A percentile compares a stretch with the other conserved stretches of the same genome.
phyloP scores from a whole-genome alignment of 2,797 vertebrate genomes.

The Petrocephalus schoutedeni region DNA sequence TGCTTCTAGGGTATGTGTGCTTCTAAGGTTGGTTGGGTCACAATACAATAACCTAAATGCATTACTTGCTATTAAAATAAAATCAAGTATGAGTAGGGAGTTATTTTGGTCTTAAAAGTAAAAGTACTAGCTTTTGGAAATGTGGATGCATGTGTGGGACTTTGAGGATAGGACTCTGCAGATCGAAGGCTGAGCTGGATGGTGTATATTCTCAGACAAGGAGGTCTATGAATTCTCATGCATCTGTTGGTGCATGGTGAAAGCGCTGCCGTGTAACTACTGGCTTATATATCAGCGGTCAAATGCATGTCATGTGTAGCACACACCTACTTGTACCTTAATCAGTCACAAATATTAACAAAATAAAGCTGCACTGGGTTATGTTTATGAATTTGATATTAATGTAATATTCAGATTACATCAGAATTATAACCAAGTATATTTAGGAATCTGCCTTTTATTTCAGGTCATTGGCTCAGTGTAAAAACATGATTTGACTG shows the following conservation, averaged over 20 bases:
- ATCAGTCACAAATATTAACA: background rate
- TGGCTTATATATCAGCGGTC: background rate
- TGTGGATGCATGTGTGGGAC: background rate
- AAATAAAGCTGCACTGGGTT: background rate
- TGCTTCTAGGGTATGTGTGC: background rate
- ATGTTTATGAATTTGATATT: background rate
- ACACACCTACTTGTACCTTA: background rate
- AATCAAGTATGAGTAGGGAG: background rate
- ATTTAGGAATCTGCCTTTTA: background rate
- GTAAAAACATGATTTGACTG: background rate
- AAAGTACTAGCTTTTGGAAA: background rate
- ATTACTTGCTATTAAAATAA: background rate
- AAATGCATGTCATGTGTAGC: background rate
- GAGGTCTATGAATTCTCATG: background rate
- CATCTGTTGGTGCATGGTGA: background rate
- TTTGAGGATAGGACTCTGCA: background rate
- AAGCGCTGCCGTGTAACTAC: background rate
- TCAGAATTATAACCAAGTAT: background rate
- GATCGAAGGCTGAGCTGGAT: background rate
- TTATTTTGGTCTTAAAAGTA: background rate
- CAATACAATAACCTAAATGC: background rate
- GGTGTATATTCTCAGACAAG: background rate
- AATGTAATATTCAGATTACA: background rate
- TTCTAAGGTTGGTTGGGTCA: background rate
- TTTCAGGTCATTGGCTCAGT: background rate